These are phyloP conservation scores for Cordylochernes scorpioides DNA, from an alignment of 2,888 invertebrate species.

Conservation along the genomic window DNA sequence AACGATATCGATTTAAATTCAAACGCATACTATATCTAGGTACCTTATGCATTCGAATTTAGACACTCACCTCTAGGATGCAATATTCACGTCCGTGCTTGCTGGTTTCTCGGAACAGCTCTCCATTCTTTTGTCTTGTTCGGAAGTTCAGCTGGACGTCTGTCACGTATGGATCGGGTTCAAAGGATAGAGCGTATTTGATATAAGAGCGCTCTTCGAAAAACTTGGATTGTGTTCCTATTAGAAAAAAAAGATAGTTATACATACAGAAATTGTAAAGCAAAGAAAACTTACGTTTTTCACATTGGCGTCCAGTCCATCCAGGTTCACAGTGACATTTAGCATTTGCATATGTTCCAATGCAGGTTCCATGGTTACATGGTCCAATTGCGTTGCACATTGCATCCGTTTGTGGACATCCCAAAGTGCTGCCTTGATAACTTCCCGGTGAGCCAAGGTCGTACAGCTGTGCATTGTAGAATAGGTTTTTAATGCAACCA, in stretches of 20 bases:
- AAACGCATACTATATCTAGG: no score
- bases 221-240: slow-evolving; percentile 12
- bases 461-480: no score
- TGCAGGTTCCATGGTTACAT: slow-evolving; percentile 17
- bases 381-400: slow-evolving; percentile 50
- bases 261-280: slow-evolving; percentile 2
- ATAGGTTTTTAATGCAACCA: slow-evolving; percentile 88
- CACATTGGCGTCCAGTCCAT: slow-evolving; percentile 24
- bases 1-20: no score
- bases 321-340: slow-evolving; percentile 27
- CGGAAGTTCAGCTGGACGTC: slow-evolving; percentile 24
- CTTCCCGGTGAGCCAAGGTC: slow-evolving; percentile 77
- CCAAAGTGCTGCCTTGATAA: slow-evolving; percentile 48
- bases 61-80: slow-evolving; percentile 19
- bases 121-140: slow-evolving; percentile 21
- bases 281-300: slow-evolving; percentile 9
- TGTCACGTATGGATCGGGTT: slow-evolving; percentile 15
- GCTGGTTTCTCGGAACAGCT: slow-evolving; percentile 18
- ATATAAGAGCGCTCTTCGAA: slow-evolving; percentile 20
- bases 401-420: slow-evolving; percentile 77
- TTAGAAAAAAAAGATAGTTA: no score
- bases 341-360: slow-evolving; percentile 15
- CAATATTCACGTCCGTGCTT: slow-evolving; percentile 17
- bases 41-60: slow-evolving; percentile 1
- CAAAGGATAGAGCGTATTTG: slow-evolving; percentile 19